Conservation (phyloP, 2,888 invertebrate species). For the Stramonita haemastoma region DNA sequence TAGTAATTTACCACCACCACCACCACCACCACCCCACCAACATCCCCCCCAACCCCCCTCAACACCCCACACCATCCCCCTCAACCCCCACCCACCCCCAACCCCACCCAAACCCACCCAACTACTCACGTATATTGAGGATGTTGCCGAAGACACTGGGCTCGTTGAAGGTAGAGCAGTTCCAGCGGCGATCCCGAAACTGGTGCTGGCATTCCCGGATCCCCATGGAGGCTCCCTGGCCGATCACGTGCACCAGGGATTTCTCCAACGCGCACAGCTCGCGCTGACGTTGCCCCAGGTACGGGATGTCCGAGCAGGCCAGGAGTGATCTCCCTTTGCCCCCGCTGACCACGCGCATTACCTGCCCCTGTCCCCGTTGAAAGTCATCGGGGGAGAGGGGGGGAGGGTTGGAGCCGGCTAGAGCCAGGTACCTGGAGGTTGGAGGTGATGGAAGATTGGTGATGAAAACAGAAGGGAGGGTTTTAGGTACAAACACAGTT, state of each 20-base stretch:
- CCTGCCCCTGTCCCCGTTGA: slow-evolving; percentile 75
- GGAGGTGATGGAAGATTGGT: not conserved
- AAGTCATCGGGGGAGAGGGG: slow-evolving; percentile 68
- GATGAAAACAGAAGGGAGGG: not conserved
- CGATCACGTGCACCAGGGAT: slow-evolving; percentile 83
- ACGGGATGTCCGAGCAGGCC: slow-evolving; percentile 84
- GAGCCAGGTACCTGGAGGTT: slow-evolving; percentile 79
- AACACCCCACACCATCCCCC: no score
- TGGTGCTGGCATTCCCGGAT: slow-evolving; percentile 93
- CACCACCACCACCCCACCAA: no score
- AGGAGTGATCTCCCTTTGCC: slow-evolving; percentile 38
- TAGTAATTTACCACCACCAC: no score
- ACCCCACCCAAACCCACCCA: not conserved
- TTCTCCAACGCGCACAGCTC: slow-evolving; percentile 86
- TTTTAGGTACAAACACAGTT: no score
- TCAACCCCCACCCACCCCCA: no score
- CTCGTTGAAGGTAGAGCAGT: slow-evolving; percentile 89
- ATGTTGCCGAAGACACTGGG: slow-evolving; percentile 91
- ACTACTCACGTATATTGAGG: slow-evolving; percentile 87
- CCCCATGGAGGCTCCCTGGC: slow-evolving; percentile 88
- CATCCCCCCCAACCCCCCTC: no score
- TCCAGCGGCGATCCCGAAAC: slow-evolving; percentile 92
- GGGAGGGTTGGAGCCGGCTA: slow-evolving; percentile 76
- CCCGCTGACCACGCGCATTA: slow-evolving; percentile 80
- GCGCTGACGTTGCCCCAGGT: slow-evolving; percentile 84